Evolutionary conservation across 2,113 vertebrate genomes (phyloP).

Genomic region (Onychostoma macrolepis): DNA sequence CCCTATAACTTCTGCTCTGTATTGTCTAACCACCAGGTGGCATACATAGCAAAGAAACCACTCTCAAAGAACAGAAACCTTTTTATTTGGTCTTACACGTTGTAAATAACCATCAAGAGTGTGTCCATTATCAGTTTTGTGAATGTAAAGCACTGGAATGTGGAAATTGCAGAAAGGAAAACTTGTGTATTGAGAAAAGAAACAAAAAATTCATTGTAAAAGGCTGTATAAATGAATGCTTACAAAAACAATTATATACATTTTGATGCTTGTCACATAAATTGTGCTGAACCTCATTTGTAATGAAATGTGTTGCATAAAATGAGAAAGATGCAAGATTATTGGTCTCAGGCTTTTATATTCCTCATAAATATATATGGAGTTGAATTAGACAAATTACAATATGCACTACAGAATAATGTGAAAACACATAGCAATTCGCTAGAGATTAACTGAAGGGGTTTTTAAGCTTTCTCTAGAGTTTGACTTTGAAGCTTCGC

Average conservation of each 20-base stretch:
- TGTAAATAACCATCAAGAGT: not conserved
- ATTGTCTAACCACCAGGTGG: conserved; percentile 11
- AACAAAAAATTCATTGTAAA: not conserved
- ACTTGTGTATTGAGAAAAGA: not conserved
- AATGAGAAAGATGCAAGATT: not conserved
- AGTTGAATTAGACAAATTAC: not conserved
- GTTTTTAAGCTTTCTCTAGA: not conserved
- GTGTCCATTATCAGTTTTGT: not conserved
- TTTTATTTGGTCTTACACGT: conserved; percentile 13
- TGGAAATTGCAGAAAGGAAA: not conserved
- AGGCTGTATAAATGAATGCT: not conserved
- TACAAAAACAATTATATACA: not conserved
- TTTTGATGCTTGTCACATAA: not conserved
- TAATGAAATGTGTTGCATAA: not conserved
- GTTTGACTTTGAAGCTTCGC: conserved; percentile 10
- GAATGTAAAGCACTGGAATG: not conserved
- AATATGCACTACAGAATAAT: not conserved
- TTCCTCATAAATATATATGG: not conserved
- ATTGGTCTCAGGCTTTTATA: not conserved
- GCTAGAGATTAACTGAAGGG: not conserved
- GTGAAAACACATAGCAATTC: not conserved
- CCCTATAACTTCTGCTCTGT: not conserved
- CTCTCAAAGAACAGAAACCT: not conserved
- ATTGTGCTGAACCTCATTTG: not conserved
- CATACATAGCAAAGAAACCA: not conserved